Percentiles rank a stretch among this genome's conserved stretches.
Conservation (phyloP, 1,140 invertebrate species). For the Drosophila kurseongensis region DNA sequence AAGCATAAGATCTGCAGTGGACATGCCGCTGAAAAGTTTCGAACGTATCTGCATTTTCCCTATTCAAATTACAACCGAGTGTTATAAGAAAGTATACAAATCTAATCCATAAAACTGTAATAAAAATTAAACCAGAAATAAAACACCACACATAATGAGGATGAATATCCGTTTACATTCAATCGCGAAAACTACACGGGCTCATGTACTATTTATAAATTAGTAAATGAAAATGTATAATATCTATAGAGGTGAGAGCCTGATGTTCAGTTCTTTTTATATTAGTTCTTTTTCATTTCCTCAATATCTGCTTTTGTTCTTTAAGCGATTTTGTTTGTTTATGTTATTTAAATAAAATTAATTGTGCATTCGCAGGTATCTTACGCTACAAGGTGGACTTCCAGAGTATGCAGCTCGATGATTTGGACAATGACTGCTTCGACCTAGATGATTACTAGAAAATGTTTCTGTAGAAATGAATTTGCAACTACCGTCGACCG, state of each 20-base stretch:
- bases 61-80: conserved; percentile 46
- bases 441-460: conserved; percentile 97
- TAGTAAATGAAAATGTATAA: conserved; percentile 3
- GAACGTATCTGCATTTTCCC: conserved; percentile 51
- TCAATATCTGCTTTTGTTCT: conserved; percentile 13
- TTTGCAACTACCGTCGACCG: conserved; percentile 46
- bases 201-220: conserved; percentile 6
- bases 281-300: not conserved
- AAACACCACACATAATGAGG: conserved; percentile 46
- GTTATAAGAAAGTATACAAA: conserved; percentile 57
- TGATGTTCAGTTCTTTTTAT: not conserved
- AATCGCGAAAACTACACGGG: not conserved
- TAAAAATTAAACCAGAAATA: conserved; percentile 53
- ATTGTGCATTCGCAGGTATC: conserved; percentile 85
- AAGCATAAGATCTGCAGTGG: conserved; percentile 14
- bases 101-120: conserved; percentile 59
- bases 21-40: conserved; percentile 22
- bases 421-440: conserved; percentile 92
- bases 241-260: conserved; percentile 24
- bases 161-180: not conserved
- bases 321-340: not conserved
- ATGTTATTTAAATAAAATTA: conserved; percentile 12
- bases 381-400: conserved; percentile 99
- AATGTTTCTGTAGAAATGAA: conserved; percentile 60
- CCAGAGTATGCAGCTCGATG: conserved; percentile 97